These are phyloP conservation scores for Dryococelus australis DNA, from an alignment of 2,888 invertebrate species.

Conservation along the genomic window DNA sequence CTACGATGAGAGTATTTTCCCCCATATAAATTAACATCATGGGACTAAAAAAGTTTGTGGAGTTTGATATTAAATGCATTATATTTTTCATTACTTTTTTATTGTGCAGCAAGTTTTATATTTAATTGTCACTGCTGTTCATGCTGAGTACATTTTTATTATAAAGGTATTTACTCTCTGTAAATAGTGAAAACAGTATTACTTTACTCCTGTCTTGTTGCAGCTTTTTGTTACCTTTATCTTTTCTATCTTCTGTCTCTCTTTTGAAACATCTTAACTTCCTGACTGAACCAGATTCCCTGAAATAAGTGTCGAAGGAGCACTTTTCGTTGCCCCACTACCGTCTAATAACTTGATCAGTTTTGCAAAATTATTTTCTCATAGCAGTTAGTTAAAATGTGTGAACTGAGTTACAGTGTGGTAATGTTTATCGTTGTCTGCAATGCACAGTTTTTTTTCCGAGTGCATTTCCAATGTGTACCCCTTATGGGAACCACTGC, in stretches of 20 bases:
- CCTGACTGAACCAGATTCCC: conserved; percentile 31
- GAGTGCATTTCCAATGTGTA: conserved; percentile 47
- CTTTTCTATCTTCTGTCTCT: conserved; percentile 28
- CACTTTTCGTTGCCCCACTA: not conserved
- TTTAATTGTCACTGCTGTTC: not conserved
- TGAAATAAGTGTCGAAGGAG: conserved; percentile 2
- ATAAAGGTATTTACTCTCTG: conserved; percentile 26
- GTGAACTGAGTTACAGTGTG: not conserved
- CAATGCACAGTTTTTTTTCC: conserved; percentile 43
- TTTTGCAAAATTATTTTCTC: not conserved
- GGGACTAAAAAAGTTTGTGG: too few relatives aligned
- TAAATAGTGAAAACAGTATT: conserved; percentile 19
- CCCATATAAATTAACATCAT: too few relatives aligned
- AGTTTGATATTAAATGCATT: too few relatives aligned
- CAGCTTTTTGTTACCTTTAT: conserved; percentile 21
- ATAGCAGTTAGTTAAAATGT: not conserved
- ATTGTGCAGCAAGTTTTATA: too few relatives aligned
- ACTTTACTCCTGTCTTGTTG: conserved; percentile 31
- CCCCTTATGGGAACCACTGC: conserved; percentile 28
- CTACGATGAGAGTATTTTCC: too few relatives aligned
- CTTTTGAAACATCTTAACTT: conserved; percentile 28
- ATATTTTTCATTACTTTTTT: too few relatives aligned
- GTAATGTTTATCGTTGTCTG: conserved; percentile 27
- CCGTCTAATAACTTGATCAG: not conserved
- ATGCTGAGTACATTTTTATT: conserved; percentile 13